A percentile compares a stretch with the other conserved stretches of the same genome.
These are phyloP conservation scores for Luperina testacea DNA, from an alignment of 2,888 invertebrate genomes.

Conservation along the genomic window DNA sequence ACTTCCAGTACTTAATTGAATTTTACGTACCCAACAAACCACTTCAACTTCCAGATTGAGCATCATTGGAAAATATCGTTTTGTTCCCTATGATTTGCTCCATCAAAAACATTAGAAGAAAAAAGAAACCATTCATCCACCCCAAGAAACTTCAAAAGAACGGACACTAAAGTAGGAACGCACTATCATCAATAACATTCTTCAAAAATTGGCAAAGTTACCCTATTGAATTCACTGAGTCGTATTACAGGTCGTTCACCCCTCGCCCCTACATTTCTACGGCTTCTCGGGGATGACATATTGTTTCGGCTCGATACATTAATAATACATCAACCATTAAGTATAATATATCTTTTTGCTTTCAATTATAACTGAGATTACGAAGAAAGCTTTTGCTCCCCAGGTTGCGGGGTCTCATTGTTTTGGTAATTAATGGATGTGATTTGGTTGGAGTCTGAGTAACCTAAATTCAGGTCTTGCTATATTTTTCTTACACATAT, in stretches of 20 bases:
- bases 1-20: not conserved
- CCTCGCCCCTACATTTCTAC: slow-evolving; percentile 57
- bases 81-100: not conserved
- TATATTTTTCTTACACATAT: not conserved
- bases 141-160: slow-evolving; percentile 37
- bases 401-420: slow-evolving; percentile 12
- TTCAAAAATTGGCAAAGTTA: slow-evolving; percentile 56
- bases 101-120: not conserved
- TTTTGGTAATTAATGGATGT: slow-evolving; percentile 21
- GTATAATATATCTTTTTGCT: slow-evolving; percentile 31
- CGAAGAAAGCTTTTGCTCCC: slow-evolving; percentile 1
- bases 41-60: not conserved
- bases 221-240: slow-evolving; percentile 48
- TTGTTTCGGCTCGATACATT: slow-evolving; percentile 53
- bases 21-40: not conserved
- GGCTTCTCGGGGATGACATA: slow-evolving; percentile 54
- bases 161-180: slow-evolving; percentile 7
- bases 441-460: not conserved
- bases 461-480: not conserved
- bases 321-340: slow-evolving; percentile 50
- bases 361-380: slow-evolving; percentile 45
- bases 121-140: slow-evolving; percentile 5
- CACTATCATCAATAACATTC: slow-evolving; percentile 36
- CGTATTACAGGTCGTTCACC: slow-evolving; percentile 58
- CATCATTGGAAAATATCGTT: not conserved